Percentiles rank a stretch among this genome's conserved stretches.
phyloP scores from a whole-genome alignment of 1,140 invertebrate species.

The Bemisia tabaci region DNA sequence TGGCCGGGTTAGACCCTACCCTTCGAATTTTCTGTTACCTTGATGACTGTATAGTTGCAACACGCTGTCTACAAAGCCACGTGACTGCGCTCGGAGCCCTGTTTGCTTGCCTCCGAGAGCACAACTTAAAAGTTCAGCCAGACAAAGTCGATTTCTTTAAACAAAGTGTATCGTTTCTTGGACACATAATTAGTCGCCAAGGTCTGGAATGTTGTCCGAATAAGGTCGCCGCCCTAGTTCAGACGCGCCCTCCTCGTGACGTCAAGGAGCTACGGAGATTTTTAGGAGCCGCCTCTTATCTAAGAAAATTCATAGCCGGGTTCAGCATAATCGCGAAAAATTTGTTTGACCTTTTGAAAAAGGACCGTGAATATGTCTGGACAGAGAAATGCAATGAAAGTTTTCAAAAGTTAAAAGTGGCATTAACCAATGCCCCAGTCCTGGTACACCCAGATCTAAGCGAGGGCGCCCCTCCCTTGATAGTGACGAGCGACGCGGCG shows the following conservation, averaged over 20 bases:
- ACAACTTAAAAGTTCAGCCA: slow-evolving; percentile 20
- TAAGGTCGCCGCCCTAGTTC: slow-evolving; percentile 24
- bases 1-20: slow-evolving; percentile 16
- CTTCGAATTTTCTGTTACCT: slow-evolving; percentile 15
- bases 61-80: slow-evolving; percentile 9
- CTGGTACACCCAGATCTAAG: slow-evolving; percentile 28
- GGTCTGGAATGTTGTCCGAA: slow-evolving; percentile 25
- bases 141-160: slow-evolving; percentile 24
- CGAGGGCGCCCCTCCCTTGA: neutral
- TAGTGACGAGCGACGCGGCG: neutral
- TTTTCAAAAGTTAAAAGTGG: slow-evolving; percentile 29
- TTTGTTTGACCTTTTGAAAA: slow-evolving; percentile 21
- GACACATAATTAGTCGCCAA: slow-evolving; percentile 25
- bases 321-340: slow-evolving; percentile 24
- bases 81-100: slow-evolving; percentile 17
- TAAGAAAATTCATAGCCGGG: slow-evolving; percentile 27
- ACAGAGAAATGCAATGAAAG: neutral
- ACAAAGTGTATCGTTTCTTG: slow-evolving; percentile 25
- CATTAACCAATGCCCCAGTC: slow-evolving; percentile 26
- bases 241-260: slow-evolving; percentile 30
- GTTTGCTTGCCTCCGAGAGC: slow-evolving; percentile 16
- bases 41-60: slow-evolving; percentile 15
- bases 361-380: slow-evolving; percentile 13
- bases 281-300: slow-evolving; percentile 27
- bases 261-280: slow-evolving; percentile 28